A percentile compares a stretch with the other conserved stretches of the same genome.
Evolutionary conservation across 1,140 invertebrate genomes (phyloP).

Genomic region (Bombus affinis): DNA sequence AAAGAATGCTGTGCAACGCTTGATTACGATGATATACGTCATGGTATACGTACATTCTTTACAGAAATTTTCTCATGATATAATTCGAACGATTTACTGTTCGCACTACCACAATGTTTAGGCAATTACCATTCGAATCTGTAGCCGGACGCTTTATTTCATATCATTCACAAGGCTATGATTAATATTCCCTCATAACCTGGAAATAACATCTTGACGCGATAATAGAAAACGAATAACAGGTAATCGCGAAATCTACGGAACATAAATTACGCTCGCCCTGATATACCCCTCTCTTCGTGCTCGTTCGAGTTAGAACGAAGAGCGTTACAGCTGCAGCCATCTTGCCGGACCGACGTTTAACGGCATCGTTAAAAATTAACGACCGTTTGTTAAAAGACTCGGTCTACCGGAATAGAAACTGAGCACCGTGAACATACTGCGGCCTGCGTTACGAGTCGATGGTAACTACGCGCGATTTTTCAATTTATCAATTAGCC

Average conservation of each 20-base stretch:
- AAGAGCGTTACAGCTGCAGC: constrained; percentile 72
- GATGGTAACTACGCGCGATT: constrained; percentile 37
- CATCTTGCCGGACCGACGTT: constrained; percentile 71
- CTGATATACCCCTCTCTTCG: constrained; percentile 16
- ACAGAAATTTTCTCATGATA: background rate
- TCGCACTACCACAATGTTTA: constrained; percentile 37
- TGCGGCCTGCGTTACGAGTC: constrained; percentile 42
- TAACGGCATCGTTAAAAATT: constrained; percentile 75
- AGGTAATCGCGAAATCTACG: constrained; percentile 24
- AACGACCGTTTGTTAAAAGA: constrained; percentile 75
- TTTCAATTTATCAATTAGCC: background rate
- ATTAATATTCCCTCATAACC: constrained; percentile 32
- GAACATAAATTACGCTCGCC: constrained; percentile 14
- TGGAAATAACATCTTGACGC: background rate
- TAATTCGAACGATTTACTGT: constrained; percentile 28
- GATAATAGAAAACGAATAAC: background rate
- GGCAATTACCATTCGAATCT: constrained; percentile 29
- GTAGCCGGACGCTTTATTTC: background rate
- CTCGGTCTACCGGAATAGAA: constrained; percentile 72
- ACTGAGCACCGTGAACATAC: constrained; percentile 53
- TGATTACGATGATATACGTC: background rate
- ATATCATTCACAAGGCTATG: background rate
- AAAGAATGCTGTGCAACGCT: background rate
- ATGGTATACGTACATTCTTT: background rate
- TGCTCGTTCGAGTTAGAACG: constrained; percentile 38